Base-by-base conservation (phyloP, 2,113 vertebrate species). In the Sebastes fasciatus region DNA sequence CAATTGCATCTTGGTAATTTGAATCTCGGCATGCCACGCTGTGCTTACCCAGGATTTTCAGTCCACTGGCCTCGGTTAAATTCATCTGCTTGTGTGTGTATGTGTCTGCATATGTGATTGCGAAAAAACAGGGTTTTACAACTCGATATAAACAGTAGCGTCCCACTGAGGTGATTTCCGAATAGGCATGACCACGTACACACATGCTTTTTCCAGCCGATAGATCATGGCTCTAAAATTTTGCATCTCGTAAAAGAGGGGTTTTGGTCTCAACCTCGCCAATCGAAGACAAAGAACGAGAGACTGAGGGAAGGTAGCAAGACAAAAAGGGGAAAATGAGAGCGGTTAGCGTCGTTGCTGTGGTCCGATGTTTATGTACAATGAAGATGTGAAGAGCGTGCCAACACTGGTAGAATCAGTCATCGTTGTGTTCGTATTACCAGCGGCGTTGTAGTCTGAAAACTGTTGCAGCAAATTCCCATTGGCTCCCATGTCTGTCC, bases 291-390 rank as follows among this genome's bases (percentile, higher is more conserved):
- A 85, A 77, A 86, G 43, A 87, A 88, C 40, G 43, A 86, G 88
- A 87, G 82, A 87, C 84, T 82, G 85, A 78, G 77, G 82, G 81
- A 82, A 84, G 79, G 87, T 78, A 72, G 74, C 55, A 79, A 88
- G 84, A 92, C 77, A 85, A 83, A 86, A 71, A 75, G 72, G 82
- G 34, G 34, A 34, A 34, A 64, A 83, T 75, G 84, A 78, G 60
- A 91, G 86, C 79, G 42, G 73, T 80, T 76, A 77, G 90, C 68
- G 12, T 58, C 48, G 88, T 78, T 82, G 78, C 76, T 63, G 67
- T 77, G 74, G 70, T 86, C 77, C 72, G 11, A 77, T 86, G 86
- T 71, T 76, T 93, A 90, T 93, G 91, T 94, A 93, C 93, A 94
- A 75, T 74, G 65, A 77, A 71, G 61, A 66, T 67, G 63, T 78